Evolutionary conservation across 2,888 invertebrate species (phyloP).

Genomic region (Hypercompe scribonia): DNA sequence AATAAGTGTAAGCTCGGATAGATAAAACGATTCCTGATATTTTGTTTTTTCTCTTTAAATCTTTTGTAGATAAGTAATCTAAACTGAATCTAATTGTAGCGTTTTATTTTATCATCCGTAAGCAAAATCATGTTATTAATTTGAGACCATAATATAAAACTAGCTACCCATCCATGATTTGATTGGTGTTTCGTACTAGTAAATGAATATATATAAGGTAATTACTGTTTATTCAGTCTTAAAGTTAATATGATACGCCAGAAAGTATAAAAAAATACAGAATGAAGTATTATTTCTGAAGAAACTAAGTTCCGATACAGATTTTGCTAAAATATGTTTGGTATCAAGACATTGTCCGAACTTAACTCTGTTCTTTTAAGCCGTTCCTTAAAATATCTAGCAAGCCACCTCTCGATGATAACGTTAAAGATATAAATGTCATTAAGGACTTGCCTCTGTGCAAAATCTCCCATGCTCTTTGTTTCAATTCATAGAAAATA

Average conservation of each 20-base stretch:
- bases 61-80: constrained; percentile 17
- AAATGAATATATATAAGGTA: too few species aligned
- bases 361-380: constrained; percentile 9
- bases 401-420: constrained; percentile 20
- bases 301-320: background rate
- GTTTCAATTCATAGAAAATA: constrained; percentile 50
- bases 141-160: too few species aligned
- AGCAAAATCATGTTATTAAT: background rate
- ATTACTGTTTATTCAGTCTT: too few species aligned
- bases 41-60: constrained; percentile 30
- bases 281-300: background rate
- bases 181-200: background rate
- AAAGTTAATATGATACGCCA: background rate
- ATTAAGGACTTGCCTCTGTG: constrained; percentile 20
- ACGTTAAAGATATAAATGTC: constrained; percentile 20
- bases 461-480: constrained; percentile 28
- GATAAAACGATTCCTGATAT: constrained; percentile 26
- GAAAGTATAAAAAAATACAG: background rate
- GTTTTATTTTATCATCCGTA: background rate
- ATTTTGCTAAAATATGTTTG: background rate
- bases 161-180: background rate
- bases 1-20: constrained; percentile 36
- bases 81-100: constrained; percentile 22
- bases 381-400: constrained; percentile 22
- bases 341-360: constrained; percentile 5